These are phyloP conservation scores for Champsocephalus esox DNA, from an alignment of 2,797 vertebrate species.

Conservation along the genomic window DNA sequence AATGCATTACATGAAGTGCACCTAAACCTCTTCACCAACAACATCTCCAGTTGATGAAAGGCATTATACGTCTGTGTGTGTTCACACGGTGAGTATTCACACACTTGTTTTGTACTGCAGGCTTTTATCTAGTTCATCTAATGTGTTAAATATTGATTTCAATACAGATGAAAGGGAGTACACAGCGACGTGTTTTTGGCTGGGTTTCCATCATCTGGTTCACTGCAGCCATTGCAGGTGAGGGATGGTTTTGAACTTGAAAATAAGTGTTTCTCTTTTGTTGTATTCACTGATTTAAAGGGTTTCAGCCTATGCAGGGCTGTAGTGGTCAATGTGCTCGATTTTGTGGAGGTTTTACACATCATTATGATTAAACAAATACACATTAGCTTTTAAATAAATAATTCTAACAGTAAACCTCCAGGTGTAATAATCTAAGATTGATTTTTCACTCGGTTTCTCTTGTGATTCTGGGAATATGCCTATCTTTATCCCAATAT, in stretches of 20 bases:
- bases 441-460: not conserved
- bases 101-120: not conserved
- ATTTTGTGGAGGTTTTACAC: not conserved
- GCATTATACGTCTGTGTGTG: not conserved
- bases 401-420: not conserved
- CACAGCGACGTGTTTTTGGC: not conserved
- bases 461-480: not conserved
- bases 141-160: conserved; percentile 7
- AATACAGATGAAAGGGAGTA: conserved; percentile 32
- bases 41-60: not conserved
- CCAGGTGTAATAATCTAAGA: not conserved
- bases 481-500: not conserved
- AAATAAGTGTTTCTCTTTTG: not conserved
- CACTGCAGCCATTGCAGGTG: conserved; percentile 38
- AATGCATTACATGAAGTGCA: not conserved
- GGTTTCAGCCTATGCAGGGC: no score
- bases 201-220: conserved; percentile 52
- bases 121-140: not conserved
- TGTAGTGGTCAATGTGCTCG: not conserved
- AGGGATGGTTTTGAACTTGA: conserved; percentile 26
- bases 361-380: not conserved
- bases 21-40: not conserved
- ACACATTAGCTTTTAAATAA: not conserved
- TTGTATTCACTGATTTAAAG: not conserved
- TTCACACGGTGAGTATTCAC: conserved; percentile 32